These are phyloP conservation scores for Mythimna lalbum DNA, from an alignment of 2,888 invertebrate genomes.

Conservation along the genomic window DNA sequence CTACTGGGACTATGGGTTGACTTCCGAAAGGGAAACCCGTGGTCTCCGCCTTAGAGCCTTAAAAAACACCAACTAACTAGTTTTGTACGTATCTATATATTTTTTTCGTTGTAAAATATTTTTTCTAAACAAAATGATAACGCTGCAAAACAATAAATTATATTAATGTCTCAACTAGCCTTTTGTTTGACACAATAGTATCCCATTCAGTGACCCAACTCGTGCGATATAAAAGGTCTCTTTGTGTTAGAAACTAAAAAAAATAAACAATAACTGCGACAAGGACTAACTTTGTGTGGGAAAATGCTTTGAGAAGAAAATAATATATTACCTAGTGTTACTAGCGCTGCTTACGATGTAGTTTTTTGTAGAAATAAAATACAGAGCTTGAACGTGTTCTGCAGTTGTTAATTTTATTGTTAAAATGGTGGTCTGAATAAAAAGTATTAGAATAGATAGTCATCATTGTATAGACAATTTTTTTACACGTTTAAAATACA, in stretches of 20 bases:
- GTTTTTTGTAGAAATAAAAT: slow-evolving; percentile 13
- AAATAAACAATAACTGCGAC: slow-evolving; percentile 52
- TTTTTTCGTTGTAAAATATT: neutral
- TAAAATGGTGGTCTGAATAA: neutral
- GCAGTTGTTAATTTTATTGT: neutral
- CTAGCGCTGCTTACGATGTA: slow-evolving; percentile 20
- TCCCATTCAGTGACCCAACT: slow-evolving; percentile 42
- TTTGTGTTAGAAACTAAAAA: slow-evolving; percentile 55
- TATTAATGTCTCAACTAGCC: slow-evolving; percentile 43
- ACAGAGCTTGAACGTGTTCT: neutral
- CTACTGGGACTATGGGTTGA: no score
- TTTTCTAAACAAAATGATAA: slow-evolving; percentile 7
- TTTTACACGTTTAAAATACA: no score
- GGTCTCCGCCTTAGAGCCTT: no score
- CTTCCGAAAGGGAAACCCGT: no score
- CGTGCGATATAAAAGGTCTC: slow-evolving; percentile 51
- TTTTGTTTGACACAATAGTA: slow-evolving; percentile 47
- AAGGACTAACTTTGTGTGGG: slow-evolving; percentile 57
- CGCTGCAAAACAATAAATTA: slow-evolving; percentile 33
- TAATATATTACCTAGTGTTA: slow-evolving; percentile 44
- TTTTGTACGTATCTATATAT: no score
- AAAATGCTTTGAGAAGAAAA: slow-evolving; percentile 57
- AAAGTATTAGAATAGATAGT: no score
- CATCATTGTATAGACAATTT: no score
- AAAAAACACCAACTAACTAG: no score